Conservation (phyloP, 2,888 invertebrate genomes). For the Parelbella ahira region DNA sequence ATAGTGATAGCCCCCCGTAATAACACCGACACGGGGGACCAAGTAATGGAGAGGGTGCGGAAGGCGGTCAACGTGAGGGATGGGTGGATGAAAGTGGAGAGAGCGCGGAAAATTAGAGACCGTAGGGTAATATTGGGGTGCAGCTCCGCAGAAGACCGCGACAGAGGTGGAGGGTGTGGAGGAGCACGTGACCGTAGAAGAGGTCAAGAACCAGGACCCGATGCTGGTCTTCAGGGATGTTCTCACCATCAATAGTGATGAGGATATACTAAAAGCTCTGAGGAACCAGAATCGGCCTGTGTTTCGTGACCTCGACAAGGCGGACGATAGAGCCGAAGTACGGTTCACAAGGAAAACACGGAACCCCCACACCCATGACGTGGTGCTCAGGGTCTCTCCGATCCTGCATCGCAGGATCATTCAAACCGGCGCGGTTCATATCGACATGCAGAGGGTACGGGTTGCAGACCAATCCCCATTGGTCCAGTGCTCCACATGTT, state of each 20-base stretch:
- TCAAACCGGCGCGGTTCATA: neutral
- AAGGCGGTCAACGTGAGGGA: constrained; percentile 6
- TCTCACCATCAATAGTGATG: neutral
- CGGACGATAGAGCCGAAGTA: neutral
- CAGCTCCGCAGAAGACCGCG: neutral
- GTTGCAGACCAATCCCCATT: constrained; percentile 18
- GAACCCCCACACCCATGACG: neutral
- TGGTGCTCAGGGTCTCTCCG: constrained; percentile 6
- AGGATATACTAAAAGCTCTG: neutral
- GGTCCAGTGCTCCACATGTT: constrained; percentile 19
- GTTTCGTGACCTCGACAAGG: neutral
- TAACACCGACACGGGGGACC: constrained; percentile 10
- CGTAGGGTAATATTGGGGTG: constrained; percentile 18
- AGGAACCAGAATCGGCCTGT: neutral
- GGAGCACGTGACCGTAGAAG: constrained; percentile 8
- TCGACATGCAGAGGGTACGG: constrained; percentile 13
- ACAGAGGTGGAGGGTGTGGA: neutral
- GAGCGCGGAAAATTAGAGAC: constrained; percentile 16
- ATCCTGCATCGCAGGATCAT: too few species aligned
- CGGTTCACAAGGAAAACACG: neutral
- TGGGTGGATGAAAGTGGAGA: constrained; percentile 10
- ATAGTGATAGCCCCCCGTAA: too few species aligned
- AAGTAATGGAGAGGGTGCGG: constrained; percentile 9
- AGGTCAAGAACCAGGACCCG: constrained; percentile 19
- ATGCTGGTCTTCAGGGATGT: constrained; percentile 9